Percentiles rank a stretch among this genome's conserved stretches.
phyloP scores from a whole-genome alignment of 2,113 vertebrate species.

The Tetraodon nigroviridis region DNA sequence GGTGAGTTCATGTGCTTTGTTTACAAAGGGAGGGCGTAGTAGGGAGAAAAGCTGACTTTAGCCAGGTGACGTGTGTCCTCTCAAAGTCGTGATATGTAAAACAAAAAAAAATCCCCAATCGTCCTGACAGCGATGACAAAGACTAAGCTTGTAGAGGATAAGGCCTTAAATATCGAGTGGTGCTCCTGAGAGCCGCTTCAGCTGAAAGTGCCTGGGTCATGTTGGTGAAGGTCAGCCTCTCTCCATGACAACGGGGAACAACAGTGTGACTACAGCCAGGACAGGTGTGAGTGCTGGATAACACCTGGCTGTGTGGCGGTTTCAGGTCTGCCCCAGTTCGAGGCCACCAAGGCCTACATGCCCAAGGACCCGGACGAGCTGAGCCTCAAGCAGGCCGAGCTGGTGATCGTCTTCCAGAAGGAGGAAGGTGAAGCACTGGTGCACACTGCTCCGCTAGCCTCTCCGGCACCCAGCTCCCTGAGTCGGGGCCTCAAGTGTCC shows the following conservation, averaged over 20 bases:
- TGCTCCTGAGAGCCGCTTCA: no score
- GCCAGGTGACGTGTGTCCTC: neutral
- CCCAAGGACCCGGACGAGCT: constrained; percentile 86
- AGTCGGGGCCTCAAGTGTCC: neutral
- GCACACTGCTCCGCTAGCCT: neutral
- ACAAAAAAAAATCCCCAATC: no score
- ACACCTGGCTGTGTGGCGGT: neutral
- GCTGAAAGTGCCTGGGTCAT: no score
- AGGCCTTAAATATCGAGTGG: no score
- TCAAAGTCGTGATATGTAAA: no score
- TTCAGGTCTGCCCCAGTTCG: constrained; percentile 84
- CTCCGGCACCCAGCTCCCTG: no score
- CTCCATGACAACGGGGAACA: no score
- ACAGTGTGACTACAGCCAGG: no score
- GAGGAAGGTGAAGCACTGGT: constrained; percentile 79
- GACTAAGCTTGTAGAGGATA: no score
- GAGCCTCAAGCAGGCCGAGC: constrained; percentile 84
- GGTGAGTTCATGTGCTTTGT: constrained; percentile 64
- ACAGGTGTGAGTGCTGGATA: neutral
- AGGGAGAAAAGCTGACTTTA: neutral
- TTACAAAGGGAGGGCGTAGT: neutral
- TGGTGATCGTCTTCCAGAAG: constrained; percentile 79
- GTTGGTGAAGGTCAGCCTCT: no score
- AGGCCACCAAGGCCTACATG: constrained; percentile 82
- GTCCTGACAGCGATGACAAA: no score